Conservation (phyloP, 2,888 invertebrate genomes). For the Mythimna ferrago region DNA sequence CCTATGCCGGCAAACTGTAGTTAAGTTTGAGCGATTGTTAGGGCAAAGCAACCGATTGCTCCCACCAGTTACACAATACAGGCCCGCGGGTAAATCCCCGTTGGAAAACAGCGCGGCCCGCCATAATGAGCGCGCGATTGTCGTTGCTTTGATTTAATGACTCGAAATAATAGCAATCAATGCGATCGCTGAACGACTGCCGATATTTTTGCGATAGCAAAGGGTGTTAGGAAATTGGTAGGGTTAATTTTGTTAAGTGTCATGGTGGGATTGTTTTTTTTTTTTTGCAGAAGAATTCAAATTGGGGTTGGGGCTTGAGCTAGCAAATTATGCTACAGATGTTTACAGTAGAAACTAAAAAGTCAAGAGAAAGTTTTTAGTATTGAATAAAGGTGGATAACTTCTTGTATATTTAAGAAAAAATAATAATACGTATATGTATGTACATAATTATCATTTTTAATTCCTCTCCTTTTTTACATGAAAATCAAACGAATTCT, state of each 20-base stretch:
- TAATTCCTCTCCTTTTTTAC: no score
- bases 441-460: no score
- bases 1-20: no score
- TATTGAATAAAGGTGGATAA: background rate
- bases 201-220: constrained; percentile 71
- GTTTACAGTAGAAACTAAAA: background rate
- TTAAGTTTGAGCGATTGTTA: no score
- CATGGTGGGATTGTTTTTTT: background rate
- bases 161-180: constrained; percentile 87
- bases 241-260: constrained; percentile 24
- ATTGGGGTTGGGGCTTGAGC: no score
- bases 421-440: no score
- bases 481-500: no score
- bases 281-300: no score
- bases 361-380: background rate
- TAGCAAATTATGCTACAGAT: background rate
- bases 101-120: constrained; percentile 73
- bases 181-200: constrained; percentile 71
- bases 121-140: constrained; percentile 83
- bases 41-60: constrained; percentile 34
- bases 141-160: constrained; percentile 87
- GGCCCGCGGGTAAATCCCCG: constrained; percentile 49
- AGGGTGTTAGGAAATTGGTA: constrained; percentile 59
- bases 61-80: constrained; percentile 32
- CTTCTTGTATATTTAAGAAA: background rate